Evolutionary conservation across 2,888 invertebrate species (phyloP).

Genomic region (Charanyca ferruginea): DNA sequence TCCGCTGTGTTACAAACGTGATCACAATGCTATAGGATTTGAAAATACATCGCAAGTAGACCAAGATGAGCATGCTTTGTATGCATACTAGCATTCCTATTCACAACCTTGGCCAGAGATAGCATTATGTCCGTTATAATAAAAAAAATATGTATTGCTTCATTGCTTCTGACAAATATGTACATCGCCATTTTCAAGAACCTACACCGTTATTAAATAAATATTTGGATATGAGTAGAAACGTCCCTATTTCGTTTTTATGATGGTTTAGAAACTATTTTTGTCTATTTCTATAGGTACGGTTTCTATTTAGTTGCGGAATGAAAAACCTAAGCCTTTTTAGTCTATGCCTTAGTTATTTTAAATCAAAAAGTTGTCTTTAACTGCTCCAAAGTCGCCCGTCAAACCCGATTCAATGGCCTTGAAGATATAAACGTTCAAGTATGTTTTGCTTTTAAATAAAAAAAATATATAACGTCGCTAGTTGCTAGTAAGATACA

Average conservation of each 20-base stretch:
- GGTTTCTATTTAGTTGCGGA: background rate
- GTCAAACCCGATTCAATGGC: constrained; percentile 54
- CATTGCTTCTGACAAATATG: constrained; percentile 69
- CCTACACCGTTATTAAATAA: constrained; percentile 78
- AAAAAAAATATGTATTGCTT: constrained; percentile 78
- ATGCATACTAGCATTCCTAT: constrained; percentile 74
- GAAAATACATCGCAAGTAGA: constrained; percentile 73
- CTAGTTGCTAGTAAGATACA: constrained; percentile 3
- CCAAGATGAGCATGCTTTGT: constrained; percentile 75
- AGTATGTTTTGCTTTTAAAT: constrained; percentile 22
- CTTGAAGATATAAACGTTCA: constrained; percentile 61
- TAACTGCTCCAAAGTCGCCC: constrained; percentile 24
- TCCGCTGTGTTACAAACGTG: constrained; percentile 86
- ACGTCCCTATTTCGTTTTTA: constrained; percentile 18
- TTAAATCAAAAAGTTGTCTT: constrained; percentile 24
- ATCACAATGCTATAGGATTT: constrained; percentile 76
- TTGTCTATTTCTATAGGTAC: constrained; percentile 4
- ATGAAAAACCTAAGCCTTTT: constrained; percentile 10
- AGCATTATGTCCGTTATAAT: constrained; percentile 82
- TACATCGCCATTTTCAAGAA: constrained; percentile 72
- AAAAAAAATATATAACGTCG: constrained; percentile 7
- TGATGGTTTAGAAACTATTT: constrained; percentile 5
- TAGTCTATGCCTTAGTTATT: background rate
- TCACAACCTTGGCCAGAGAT: constrained; percentile 80
- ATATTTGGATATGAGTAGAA: constrained; percentile 35